Evolutionary conservation across 2,797 vertebrate species (phyloP).

Genomic region (Hephaestus fuliginosus): DNA sequence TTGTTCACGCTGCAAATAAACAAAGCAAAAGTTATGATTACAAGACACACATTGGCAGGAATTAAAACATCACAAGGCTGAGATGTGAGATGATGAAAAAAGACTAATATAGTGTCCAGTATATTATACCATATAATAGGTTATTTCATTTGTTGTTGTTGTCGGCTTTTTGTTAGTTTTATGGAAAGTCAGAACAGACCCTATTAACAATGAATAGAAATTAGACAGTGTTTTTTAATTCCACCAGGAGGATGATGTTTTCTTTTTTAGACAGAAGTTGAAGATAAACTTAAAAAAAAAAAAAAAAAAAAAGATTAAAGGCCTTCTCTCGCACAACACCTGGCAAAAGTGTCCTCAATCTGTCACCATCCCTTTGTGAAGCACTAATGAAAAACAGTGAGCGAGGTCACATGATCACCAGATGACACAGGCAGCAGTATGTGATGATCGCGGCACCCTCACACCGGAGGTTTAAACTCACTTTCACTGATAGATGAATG

Average conservation of each 20-base stretch:
- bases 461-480: neutral
- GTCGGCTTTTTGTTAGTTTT: neutral
- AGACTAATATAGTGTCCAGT: too few relatives aligned
- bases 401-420: slow-evolving; percentile 12
- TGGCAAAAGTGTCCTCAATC: slow-evolving; percentile 27
- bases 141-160: neutral
- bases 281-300: slow-evolving; percentile 1
- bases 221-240: neutral
- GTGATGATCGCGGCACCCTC: neutral
- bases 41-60: too few relatives aligned
- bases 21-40: too few relatives aligned
- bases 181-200: neutral
- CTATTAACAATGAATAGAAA: neutral
- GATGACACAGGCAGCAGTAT: neutral
- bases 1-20: too few relatives aligned
- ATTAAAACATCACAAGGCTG: too few relatives aligned
- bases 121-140: neutral
- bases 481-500: neutral
- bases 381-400: neutral
- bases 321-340: neutral
- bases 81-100: too few relatives aligned
- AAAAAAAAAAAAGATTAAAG: neutral
- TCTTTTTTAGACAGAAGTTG: neutral
- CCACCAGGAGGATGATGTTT: neutral
- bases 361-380: slow-evolving; percentile 13